Evolutionary conservation across 1,140 invertebrate genomes (phyloP).

Genomic region (Latrodectus geometricus): DNA sequence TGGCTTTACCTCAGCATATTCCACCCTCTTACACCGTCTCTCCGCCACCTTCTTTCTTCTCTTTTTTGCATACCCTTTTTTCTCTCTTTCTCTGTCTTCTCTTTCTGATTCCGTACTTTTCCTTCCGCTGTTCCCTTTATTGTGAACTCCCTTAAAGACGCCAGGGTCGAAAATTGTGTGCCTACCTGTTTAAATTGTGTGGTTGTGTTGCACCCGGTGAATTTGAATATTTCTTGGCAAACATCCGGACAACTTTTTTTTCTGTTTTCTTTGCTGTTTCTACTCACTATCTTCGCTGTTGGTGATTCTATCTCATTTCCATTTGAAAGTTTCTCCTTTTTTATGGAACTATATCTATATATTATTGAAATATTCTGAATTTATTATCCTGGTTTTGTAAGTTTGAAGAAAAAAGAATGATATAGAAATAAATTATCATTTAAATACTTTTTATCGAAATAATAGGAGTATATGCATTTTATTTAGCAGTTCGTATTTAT

Average conservation of each 20-base stretch:
- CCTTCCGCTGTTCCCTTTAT: neutral
- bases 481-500: too few relatives aligned
- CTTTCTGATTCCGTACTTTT: neutral
- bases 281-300: neutral
- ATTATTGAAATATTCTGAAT: too few relatives aligned
- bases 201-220: neutral
- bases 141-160: neutral
- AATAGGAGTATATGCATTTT: too few relatives aligned
- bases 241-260: neutral
- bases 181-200: neutral
- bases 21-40: neutral
- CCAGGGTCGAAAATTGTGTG: neutral
- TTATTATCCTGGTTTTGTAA: too few relatives aligned
- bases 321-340: neutral
- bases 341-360: too few relatives aligned
- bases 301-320: neutral
- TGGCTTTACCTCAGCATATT: conserved; percentile 24
- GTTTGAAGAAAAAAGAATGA: too few relatives aligned
- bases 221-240: neutral
- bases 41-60: neutral
- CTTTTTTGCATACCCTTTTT: neutral
- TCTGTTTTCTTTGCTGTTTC: neutral
- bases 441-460: too few relatives aligned
- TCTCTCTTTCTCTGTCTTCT: neutral
- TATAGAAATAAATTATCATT: too few relatives aligned